A percentile compares a stretch with the other conserved stretches of the same genome.
These are phyloP conservation scores for Salvelinus namaycush DNA, from an alignment of 2,113 vertebrate genomes.

Conservation along the genomic window DNA sequence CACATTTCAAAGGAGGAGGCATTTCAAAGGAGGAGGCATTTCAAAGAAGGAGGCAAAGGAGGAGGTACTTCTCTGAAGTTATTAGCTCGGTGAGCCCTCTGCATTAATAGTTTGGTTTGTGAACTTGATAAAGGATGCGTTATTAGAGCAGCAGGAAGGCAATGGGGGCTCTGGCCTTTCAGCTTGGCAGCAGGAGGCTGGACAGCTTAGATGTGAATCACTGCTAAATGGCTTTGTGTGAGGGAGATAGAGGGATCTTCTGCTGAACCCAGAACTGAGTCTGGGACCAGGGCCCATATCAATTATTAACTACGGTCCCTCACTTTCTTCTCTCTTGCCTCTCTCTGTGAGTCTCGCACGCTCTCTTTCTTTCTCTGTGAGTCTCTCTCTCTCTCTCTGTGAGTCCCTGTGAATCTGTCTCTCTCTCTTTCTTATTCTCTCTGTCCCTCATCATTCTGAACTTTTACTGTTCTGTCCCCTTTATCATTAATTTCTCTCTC, in stretches of 20 bases:
- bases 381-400: not conserved
- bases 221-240: conserved; percentile 81
- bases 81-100: too few species aligned
- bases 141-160: conserved; percentile 81
- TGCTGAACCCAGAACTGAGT: conserved; percentile 28
- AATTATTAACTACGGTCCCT: too few species aligned
- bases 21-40: too few species aligned
- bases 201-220: conserved; percentile 84
- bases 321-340: conserved; percentile 49
- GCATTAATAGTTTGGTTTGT: too few species aligned
- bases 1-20: too few species aligned
- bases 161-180: conserved; percentile 76
- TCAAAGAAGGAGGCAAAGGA: too few species aligned
- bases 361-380: not conserved
- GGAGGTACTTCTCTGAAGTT: too few species aligned
- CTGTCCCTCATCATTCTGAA: not conserved
- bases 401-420: not conserved
- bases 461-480: conserved; percentile 13
- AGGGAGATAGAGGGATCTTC: conserved; percentile 71
- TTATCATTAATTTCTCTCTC: conserved; percentile 5
- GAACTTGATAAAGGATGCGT: too few species aligned
- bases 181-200: conserved; percentile 75
- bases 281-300: too few species aligned
- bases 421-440: not conserved
- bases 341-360: conserved; percentile 53